Base-by-base conservation (phyloP, 2,797 vertebrate genomes). In the Melanogrammus aeglefinus region DNA sequence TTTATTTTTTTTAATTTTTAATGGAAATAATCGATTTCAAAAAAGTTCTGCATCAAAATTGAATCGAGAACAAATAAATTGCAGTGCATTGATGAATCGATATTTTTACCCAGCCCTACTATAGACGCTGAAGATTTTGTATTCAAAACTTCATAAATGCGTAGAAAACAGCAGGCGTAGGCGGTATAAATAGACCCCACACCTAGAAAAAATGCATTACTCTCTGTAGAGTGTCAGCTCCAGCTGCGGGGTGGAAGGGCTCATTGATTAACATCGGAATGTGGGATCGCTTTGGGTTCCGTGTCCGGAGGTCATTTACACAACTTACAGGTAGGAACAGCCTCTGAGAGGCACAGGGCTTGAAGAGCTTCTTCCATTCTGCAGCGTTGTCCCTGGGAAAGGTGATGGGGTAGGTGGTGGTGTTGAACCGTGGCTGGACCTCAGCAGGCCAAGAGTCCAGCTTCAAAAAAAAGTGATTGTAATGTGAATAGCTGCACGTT, bases 311-410 rank as follows among this genome's bases (percentile, higher is more conserved):
- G 13, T 14, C 70, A n/a, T 6, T 72, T 7, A 16, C 0, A 29
- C 13, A 21, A 93, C 95, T 91, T 93, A 99, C 98, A 12, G 97
- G 98, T 71, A 99, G 94, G 87, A 99, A 99, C 1, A 99, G 94
- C 79, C 98, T 96, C 90, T 99, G 98, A 76, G 97, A 98, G 75
- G 98, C 97, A 92, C 98, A 99, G 0, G 97, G 97, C 86, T 99
- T 99, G 89, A 99, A 99, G 66, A 99, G 94, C 79, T 95, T 97
- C 92, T 96, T 99, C 98, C 98, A 99, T 86, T 98, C 96, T 3
- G 84, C 91, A 12, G 94, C 95, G 84, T 97, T 96, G 77, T 96
- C 96, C 14, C 88, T 87, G 1, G 97, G 98, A 90, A 99, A 99
- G 31, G 94, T 96, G 92, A 99, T 97, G 80, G 96, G 94, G 88